A percentile compares a stretch with the other conserved stretches of the same genome.
phyloP scores from a whole-genome alignment of 2,888 invertebrate species.

The Flexamia atlantica region DNA sequence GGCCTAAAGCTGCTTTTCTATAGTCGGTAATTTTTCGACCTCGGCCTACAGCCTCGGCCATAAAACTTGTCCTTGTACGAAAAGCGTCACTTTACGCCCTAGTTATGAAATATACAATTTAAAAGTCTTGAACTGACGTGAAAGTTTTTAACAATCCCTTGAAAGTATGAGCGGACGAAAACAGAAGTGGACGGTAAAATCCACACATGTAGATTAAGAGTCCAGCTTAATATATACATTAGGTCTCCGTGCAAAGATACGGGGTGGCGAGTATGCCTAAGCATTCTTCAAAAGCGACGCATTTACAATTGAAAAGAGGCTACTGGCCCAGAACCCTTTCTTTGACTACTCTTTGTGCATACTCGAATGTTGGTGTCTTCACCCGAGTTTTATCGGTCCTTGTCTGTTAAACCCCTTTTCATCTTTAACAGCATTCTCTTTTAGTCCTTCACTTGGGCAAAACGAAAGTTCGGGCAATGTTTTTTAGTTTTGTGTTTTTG shows the following conservation, averaged over 20 bases:
- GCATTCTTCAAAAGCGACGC: constrained; percentile 40
- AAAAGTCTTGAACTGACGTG: too few relatives aligned
- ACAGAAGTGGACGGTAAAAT: neutral
- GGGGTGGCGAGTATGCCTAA: constrained; percentile 8
- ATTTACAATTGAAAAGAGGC: constrained; percentile 41
- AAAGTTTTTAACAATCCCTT: too few relatives aligned
- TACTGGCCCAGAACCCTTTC: constrained; percentile 10
- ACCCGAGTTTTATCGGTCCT: constrained; percentile 25
- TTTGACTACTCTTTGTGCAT: constrained; percentile 30
- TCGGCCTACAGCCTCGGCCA: too few relatives aligned
- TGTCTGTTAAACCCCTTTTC: neutral
- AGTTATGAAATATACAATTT: too few relatives aligned
- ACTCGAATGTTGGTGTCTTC: constrained; percentile 13
- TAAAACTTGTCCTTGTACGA: too few relatives aligned
- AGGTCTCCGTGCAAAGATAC: neutral
- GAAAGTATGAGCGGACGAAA: neutral
- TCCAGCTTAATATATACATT: neutral
- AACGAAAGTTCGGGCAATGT: neutral
- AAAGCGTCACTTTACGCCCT: too few relatives aligned
- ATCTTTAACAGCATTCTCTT: constrained; percentile 36
- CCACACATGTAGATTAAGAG: neutral
- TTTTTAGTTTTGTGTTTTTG: neutral
- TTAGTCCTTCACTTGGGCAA: neutral
- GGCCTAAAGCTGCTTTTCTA: too few relatives aligned
- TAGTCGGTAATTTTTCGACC: too few relatives aligned